Evolutionary conservation across 2,797 vertebrate species (phyloP).

Genomic region (Bufotes viridis): DNA sequence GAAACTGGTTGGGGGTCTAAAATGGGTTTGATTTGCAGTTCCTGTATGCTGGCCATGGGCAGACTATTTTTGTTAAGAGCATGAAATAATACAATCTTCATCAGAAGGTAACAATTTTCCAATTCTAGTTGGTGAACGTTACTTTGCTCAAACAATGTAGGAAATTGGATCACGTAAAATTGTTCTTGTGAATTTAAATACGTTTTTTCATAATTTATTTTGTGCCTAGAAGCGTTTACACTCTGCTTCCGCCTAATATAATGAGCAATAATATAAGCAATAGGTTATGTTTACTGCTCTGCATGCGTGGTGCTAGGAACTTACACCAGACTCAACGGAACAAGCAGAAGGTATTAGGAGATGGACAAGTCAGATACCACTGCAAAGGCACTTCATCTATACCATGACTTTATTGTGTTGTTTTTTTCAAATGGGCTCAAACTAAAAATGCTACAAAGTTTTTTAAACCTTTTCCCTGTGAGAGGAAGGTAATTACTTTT

Average conservation of each 20-base stretch:
- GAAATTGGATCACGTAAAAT: constrained; percentile 23
- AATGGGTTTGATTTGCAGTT: background rate
- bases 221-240: constrained; percentile 28
- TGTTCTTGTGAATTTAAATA: constrained; percentile 22
- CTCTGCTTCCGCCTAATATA: constrained; percentile 26
- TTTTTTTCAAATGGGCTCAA: background rate
- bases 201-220: constrained; percentile 32
- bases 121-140: background rate
- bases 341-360: constrained; percentile 18
- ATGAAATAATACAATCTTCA: background rate
- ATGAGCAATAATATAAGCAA: constrained; percentile 51
- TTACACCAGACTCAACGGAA: constrained; percentile 14
- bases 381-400: background rate
- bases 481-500: background rate
- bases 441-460: background rate
- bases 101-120: background rate
- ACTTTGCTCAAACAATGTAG: background rate
- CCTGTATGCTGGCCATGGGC: background rate
- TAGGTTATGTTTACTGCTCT: constrained; percentile 42
- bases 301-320: background rate
- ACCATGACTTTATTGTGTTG: background rate
- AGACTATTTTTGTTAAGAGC: background rate
- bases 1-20: no score
- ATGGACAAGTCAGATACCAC: background rate
- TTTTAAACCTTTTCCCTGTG: background rate